Base-by-base conservation (phyloP, 2,797 vertebrate genomes). In the Galago senegalensis region DNA sequence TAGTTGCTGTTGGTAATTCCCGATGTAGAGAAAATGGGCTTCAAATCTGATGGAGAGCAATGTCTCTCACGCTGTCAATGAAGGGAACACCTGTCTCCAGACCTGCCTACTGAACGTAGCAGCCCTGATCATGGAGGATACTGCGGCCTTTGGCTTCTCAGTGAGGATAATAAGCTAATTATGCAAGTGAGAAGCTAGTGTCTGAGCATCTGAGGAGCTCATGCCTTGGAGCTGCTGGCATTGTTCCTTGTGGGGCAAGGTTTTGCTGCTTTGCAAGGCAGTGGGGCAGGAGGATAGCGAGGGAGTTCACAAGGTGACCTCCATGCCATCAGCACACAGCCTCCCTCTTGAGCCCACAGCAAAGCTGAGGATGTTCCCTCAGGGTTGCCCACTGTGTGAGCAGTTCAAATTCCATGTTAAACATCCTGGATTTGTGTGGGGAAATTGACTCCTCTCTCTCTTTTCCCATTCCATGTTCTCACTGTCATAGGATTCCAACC, bases 1-100 rank as follows among this genome's bases (percentile, higher is more conserved):
- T 90, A 97, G 61, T 9, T 25, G 14, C 58, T 81, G 17, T 65
- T 43, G 18, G 76, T 86, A 29, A 80, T 53, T 20, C 13, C 27
- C 0, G 3, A 25, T 65, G 10, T 9, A 34, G 86, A 70, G 76
- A 58, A 85, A 49, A 40, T 16, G 31, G 43, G 43, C 29, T 80
- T 63, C n/a, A 67, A 21, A 31, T 53, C 37, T 20, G 20, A 81
- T 29, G 63, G 34, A 75, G 34, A 70, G 34, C 27, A 37, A 23
- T 5, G 12, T 37, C 75, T 88, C 69, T 56, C 43, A 58, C 25
- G 3, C 17, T 9, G 25, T 46, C 82, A 69, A 0, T 2, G 53
- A 75, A 87, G 72, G 72, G 18, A 37, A 43, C 3, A 9, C 0
- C 29, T 4, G 14, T 23, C 21, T n/a, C 16, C n/a, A 58, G n/a